Base-by-base conservation (phyloP, 2,113 vertebrate genomes). In the Caranx ignobilis region DNA sequence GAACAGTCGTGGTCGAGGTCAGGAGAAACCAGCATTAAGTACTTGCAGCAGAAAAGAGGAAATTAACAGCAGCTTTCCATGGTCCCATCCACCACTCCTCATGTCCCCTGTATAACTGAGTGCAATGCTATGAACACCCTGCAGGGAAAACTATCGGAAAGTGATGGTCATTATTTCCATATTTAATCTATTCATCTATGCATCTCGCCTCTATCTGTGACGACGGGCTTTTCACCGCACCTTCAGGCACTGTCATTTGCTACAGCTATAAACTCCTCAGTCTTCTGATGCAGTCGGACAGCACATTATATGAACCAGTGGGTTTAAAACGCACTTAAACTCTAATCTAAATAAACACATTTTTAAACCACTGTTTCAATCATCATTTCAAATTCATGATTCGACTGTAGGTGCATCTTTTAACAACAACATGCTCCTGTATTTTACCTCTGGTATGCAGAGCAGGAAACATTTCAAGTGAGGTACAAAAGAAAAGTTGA, bases 401-500 rank as follows among this genome's bases (percentile, higher is more conserved):
- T 34, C 2, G 13, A 9, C 32, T 12, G 31, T 2, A 47, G 18
- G 31, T 72, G 10, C 66, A 45, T 81, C 43, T 41, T 59, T 45
- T 26, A 18, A 34, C 72, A 75, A 76, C 57, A 59, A 79, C 84
- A 61, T 71, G 52, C 54, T 39, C 71, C 75, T 50, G 45, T 19
- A 61, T 15, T 64, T 50, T 68, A 12, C 50, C 47, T 71, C 65
- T 15, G 37, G 35, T 35, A 56, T 37, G 37, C 16, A 54, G 39
- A n/a, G 68, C 48, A 81, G 83, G 67, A 6, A 62, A 39, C 4
- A 0, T 32, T 62, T 48, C 4, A n/a, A 79, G 75, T 26, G 39
- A 61, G 69, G 50, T 35, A 65, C 67, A 72, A 48, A 82, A 82
- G 52, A 77, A 70, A 81, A 64, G 69, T 75, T 65, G 70, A 82